Base-by-base conservation (phyloP, 35 echinoderm and acorn worm genomes). In the Patiria miniata region DNA sequence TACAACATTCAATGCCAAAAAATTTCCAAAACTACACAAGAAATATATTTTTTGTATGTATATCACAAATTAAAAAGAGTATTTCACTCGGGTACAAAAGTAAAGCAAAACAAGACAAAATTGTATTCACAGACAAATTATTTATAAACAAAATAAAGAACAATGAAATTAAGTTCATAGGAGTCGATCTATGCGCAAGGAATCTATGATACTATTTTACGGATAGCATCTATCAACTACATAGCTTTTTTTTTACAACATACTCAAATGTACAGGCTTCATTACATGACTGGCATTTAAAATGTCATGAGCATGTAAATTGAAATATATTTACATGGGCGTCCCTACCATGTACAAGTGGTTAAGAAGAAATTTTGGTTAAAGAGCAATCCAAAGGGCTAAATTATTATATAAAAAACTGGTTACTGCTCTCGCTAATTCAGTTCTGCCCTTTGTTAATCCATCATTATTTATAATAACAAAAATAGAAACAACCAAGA, bases 21-120 rank as follows among this genome's bases (percentile, higher is more conserved):
- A 36, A 32, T 73, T 34, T 32, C 26, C 26, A 69, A 73, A 73
- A 73, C 65, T 73, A 73, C 65, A 22, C 30, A 15, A 73, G 26
- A 73, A 73, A 73, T 73, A 73, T 73, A 73, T 32, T 73, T 73
- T 73, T 73, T 73, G 30, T 73, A 73, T 73, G 65, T 73, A 73
- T n/a, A n/a, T n/a, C n/a, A 73, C 65, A 73, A 73, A 73, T 73
- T 73, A 73, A 73, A 73, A 73, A 73, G 65, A 73, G 65, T 36
- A 12, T 73, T 1, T 73, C 65, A 73, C 65, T 73, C 65, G 3
- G 65, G 65, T 73, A 73, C 65, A 73, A 73, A 73, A 73, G 26
- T 73, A 36, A 73, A 73, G 65, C 30, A 73, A 73, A 73, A 22
- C 19, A 73, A 23, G 22, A 16, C 14, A 68, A 68, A 68, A 68